phyloP scores from a whole-genome alignment of 2,797 vertebrate species.

The Acanthurus lineatus region DNA sequence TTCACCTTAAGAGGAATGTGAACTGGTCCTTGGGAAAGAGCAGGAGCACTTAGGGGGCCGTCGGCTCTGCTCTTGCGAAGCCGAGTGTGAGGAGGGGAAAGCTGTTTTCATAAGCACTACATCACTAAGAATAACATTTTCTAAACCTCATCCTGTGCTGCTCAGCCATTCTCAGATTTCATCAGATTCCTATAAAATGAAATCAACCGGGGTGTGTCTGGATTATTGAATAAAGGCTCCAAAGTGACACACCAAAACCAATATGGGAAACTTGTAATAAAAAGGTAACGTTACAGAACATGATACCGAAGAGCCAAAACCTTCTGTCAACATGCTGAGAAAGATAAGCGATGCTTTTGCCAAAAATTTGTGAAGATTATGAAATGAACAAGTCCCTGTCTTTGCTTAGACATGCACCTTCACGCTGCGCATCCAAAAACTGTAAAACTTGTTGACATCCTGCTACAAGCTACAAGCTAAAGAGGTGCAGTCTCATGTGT shows the following conservation, averaged over 20 bases:
- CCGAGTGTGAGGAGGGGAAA: conserved; percentile 31
- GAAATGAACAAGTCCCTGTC: not conserved
- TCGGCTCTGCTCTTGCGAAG: conserved; percentile 25
- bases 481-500: not conserved
- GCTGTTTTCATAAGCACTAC: conserved; percentile 49
- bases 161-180: conserved; percentile 74
- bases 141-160: conserved; percentile 57
- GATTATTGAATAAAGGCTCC: conserved; percentile 48
- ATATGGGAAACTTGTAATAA: conserved; percentile 47
- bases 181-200: conserved; percentile 74
- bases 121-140: conserved; percentile 67
- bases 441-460: conserved; percentile 1
- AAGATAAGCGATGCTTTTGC: not conserved
- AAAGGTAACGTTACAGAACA: conserved; percentile 6
- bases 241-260: conserved; percentile 51
- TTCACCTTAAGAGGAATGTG: conserved; percentile 48
- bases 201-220: conserved; percentile 72
- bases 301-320: conserved; percentile 2
- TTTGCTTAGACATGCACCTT: not conserved
- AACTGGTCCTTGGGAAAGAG: conserved; percentile 33
- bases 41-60: conserved; percentile 25
- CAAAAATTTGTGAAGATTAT: conserved; percentile 14
- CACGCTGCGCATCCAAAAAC: not conserved
- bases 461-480: not conserved
- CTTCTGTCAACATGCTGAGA: not conserved